A percentile compares a stretch with the other conserved stretches of the same genome.
phyloP scores from a whole-genome alignment of 2,888 invertebrate species.

The Lobophora halterata region DNA sequence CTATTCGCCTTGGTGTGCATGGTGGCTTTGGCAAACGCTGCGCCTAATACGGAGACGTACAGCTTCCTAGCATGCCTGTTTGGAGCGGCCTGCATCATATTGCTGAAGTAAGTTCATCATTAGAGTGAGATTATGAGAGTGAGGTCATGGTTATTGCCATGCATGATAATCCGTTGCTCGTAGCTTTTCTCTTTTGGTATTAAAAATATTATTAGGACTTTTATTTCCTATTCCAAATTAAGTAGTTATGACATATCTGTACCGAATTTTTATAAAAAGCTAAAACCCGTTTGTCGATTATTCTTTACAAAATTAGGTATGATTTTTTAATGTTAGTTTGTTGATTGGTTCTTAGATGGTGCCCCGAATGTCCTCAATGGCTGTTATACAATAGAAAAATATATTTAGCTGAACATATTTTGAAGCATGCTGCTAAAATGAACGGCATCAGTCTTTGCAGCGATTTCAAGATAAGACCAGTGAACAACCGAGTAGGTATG shows the following conservation, averaged over 20 bases:
- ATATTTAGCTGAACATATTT: conserved; percentile 50
- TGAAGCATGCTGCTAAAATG: conserved; percentile 54
- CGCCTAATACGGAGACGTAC: conserved; percentile 60
- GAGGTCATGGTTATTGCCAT: too few species aligned
- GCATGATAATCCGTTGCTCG: too few species aligned
- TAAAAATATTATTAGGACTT: too few species aligned
- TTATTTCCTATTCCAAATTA: too few species aligned
- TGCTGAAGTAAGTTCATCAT: conserved; percentile 51
- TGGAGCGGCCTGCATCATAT: conserved; percentile 39
- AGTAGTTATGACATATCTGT: too few species aligned
- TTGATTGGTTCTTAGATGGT: conserved; percentile 60
- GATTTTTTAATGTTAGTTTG: too few species aligned
- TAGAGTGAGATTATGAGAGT: too few species aligned
- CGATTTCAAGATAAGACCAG: conserved; percentile 70
- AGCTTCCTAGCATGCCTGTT: conserved; percentile 51
- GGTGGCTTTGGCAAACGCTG: conserved; percentile 54
- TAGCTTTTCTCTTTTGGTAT: too few species aligned
- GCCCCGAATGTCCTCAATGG: conserved; percentile 74
- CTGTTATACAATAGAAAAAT: conserved; percentile 61
- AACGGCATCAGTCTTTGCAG: conserved; percentile 57
- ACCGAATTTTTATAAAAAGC: too few species aligned
- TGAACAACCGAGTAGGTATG: conserved; percentile 69
- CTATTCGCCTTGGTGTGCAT: conserved; percentile 47
- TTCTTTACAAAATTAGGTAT: too few species aligned
- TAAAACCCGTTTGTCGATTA: too few species aligned